A percentile compares a stretch with the other conserved stretches of the same genome.
Conservation (phyloP, 2,797 vertebrate species). For the Pelobates cultripes region DNA sequence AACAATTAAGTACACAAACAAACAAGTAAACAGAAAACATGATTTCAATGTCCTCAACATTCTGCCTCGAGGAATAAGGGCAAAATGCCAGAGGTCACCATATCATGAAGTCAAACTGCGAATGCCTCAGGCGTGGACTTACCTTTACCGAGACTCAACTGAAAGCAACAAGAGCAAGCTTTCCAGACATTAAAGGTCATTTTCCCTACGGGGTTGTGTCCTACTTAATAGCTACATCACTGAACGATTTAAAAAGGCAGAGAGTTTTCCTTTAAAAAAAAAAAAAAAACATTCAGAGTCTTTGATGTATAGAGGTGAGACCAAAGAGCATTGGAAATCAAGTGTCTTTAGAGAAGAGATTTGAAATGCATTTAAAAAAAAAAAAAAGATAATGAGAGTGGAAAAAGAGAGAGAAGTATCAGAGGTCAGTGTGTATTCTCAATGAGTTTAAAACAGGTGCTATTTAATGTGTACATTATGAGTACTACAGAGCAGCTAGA, state of each 20-base stretch:
- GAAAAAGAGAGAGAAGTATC: too few species aligned
- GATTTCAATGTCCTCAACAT: conserved; percentile 2
- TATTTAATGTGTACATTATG: too few species aligned
- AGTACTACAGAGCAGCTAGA: too few species aligned
- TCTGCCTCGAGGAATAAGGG: conserved; percentile 16
- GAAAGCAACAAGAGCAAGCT: conserved; percentile 29
- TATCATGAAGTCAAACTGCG: conserved; percentile 25
- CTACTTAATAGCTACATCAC: conserved; percentile 51
- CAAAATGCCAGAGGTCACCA: conserved; percentile 35
- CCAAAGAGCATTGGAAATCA: background rate
- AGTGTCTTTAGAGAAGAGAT: background rate
- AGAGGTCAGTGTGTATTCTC: too few species aligned
- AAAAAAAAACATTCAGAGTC: conserved; percentile 2
- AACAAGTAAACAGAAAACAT: conserved; percentile 10
- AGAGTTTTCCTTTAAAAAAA: conserved; percentile 12
- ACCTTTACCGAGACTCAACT: conserved; percentile 40
- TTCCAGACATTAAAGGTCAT: conserved; percentile 49
- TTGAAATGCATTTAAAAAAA: background rate
- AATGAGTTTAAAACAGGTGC: too few species aligned
- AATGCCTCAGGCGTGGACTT: conserved; percentile 31
- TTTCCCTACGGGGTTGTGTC: conserved; percentile 36
- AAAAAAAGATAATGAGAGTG: too few species aligned
- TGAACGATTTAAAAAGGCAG: conserved; percentile 7
- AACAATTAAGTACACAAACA: background rate
- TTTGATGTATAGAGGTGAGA: conserved; percentile 25